Conservation (phyloP, 2,888 invertebrate species). For the Euzetes globulus region DNA sequence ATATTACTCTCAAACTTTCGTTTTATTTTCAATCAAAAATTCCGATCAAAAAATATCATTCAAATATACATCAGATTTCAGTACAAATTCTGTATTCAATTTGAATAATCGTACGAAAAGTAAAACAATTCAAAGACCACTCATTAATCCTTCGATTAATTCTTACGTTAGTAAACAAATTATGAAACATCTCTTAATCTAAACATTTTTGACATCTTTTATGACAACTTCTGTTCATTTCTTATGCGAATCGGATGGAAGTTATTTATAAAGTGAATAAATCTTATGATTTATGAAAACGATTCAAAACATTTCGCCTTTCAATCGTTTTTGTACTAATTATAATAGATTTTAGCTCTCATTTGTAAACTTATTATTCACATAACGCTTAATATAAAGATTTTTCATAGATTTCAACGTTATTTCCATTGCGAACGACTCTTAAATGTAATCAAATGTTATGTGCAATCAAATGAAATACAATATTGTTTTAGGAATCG, state of each 20-base stretch:
- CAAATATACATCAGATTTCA: not conserved
- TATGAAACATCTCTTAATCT: not conserved
- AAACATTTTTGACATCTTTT: not conserved
- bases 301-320: not conserved
- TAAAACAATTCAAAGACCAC: not conserved
- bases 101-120: not conserved
- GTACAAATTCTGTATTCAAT: not conserved
- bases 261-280: slow-evolving; percentile 6
- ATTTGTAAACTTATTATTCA: slow-evolving; percentile 15
- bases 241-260: slow-evolving; percentile 12
- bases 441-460: not conserved
- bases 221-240: not conserved
- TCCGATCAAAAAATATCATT: not conserved
- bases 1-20: too few relatives aligned
- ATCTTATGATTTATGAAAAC: not conserved
- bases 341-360: not conserved
- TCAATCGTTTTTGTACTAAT: slow-evolving; percentile 4
- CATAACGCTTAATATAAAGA: not conserved
- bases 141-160: not conserved
- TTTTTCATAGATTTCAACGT: not conserved
- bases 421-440: not conserved
- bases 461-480: not conserved
- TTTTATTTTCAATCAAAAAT: too few relatives aligned
- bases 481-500: not conserved
- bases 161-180: not conserved